Conservation (phyloP, 2,888 invertebrate genomes). For the Rhopalosiphum nymphaeae region DNA sequence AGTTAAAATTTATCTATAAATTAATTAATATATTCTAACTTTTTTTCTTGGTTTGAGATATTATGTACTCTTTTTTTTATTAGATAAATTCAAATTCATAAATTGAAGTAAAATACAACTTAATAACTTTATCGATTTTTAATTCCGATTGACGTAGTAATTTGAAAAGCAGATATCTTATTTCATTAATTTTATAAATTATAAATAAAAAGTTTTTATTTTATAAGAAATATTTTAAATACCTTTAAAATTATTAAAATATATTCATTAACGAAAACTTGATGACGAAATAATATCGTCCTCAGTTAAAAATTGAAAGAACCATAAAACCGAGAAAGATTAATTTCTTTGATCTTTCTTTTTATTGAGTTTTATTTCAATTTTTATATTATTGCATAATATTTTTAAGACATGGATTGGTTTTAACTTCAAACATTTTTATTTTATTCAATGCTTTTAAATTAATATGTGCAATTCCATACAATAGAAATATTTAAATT, state of each 20-base stretch:
- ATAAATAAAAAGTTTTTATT: not conserved
- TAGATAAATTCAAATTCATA: not conserved
- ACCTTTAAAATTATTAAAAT: not conserved
- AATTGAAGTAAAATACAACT: not conserved
- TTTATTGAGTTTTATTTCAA: not conserved
- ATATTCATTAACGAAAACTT: not conserved
- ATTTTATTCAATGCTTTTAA: not conserved
- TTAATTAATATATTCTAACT: not conserved
- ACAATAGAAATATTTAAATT: not conserved
- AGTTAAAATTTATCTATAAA: not conserved
- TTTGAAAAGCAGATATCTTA: not conserved
- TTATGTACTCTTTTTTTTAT: not conserved
- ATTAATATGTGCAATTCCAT: not conserved
- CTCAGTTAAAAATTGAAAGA: not conserved
- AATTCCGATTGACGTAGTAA: not conserved
- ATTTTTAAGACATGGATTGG: not conserved
- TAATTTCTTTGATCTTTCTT: not conserved
- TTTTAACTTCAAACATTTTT: not conserved
- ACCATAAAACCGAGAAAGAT: not conserved
- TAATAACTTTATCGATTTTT: not conserved
- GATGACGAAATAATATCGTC: not conserved
- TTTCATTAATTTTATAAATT: not conserved
- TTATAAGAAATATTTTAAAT: not conserved
- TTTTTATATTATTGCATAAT: not conserved
- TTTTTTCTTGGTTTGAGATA: not conserved